These are phyloP conservation scores for Neodontobutis hainanensis DNA, from an alignment of 2,113 vertebrate genomes.

Conservation along the genomic window DNA sequence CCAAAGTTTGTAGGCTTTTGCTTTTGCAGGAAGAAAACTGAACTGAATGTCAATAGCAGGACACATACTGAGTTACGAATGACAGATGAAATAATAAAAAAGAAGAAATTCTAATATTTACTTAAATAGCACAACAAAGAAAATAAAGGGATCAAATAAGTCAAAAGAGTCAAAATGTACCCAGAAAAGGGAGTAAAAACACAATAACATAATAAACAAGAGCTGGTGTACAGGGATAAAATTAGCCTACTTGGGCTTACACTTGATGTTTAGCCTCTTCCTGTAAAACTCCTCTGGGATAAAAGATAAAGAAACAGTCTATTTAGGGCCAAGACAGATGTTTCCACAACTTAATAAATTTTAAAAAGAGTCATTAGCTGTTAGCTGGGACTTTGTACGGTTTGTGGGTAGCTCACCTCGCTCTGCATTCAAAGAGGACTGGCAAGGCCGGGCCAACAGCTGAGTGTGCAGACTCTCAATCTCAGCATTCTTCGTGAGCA, in stretches of 20 bases:
- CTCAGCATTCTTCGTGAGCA: constrained; percentile 90
- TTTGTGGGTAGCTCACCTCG: constrained; percentile 81
- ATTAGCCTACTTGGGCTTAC: constrained; percentile 76
- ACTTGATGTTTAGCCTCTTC: constrained; percentile 87
- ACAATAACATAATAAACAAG: constrained; percentile 27
- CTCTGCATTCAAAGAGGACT: constrained; percentile 81
- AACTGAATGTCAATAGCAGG: constrained; percentile 7
- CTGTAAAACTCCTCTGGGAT: constrained; percentile 84
- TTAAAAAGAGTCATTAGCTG: constrained; percentile 27
- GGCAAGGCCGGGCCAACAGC: constrained; percentile 81
- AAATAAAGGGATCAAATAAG: constrained; percentile 12
- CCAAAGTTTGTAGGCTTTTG: not conserved
- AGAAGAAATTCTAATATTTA: constrained; percentile 7
- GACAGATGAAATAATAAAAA: constrained; percentile 22
- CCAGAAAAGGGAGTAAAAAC: constrained; percentile 24
- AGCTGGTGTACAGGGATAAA: constrained; percentile 39
- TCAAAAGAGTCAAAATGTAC: constrained; percentile 23
- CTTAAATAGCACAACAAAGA: constrained; percentile 3
- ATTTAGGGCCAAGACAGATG: constrained; percentile 14
- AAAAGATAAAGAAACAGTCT: constrained; percentile 61
- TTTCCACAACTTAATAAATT: constrained; percentile 34
- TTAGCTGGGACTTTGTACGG: not conserved
- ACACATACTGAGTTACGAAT: constrained; percentile 11
- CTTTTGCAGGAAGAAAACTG: constrained; percentile 6
- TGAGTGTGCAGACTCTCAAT: constrained; percentile 91